A percentile compares a stretch with the other conserved stretches of the same genome.
Conservation (phyloP, 1,140 invertebrate genomes). For the Eumeta japonica region DNA sequence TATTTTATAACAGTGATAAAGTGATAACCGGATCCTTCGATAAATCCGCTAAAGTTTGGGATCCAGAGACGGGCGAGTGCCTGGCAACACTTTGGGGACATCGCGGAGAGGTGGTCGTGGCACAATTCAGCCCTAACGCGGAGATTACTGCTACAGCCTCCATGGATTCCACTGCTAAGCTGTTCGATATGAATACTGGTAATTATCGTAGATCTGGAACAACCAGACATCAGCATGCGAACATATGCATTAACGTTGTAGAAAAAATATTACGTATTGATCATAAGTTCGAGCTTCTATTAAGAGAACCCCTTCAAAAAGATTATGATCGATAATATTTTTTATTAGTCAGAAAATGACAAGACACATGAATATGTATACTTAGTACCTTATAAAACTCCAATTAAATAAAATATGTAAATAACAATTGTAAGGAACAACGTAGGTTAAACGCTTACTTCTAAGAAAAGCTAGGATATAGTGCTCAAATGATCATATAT, state of each 20-base stretch:
- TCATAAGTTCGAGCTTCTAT: not conserved
- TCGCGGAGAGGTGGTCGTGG: constrained; percentile 69
- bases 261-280: too few relatives aligned
- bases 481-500: too few relatives aligned
- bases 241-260: too few relatives aligned
- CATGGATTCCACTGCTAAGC: constrained; percentile 71
- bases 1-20: constrained; percentile 61
- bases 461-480: too few relatives aligned
- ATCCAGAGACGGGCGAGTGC: constrained; percentile 65
- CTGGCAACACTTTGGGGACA: constrained; percentile 71
- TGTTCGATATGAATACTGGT: constrained; percentile 62
- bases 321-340: constrained; percentile 2
- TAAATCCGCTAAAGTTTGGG: constrained; percentile 75
- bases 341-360: constrained; percentile 1
- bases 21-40: constrained; percentile 80
- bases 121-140: constrained; percentile 66
- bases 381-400: too few relatives aligned
- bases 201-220: constrained; percentile 5
- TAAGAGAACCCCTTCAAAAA: too few relatives aligned
- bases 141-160: constrained; percentile 68
- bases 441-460: too few relatives aligned
- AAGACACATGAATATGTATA: too few relatives aligned
- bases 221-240: not conserved
- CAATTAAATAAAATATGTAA: too few relatives aligned
- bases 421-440: too few relatives aligned